Evolutionary conservation across 53 echinoderm and acorn worm species (phyloP).

Genomic region (Zoroaster sp.): DNA sequence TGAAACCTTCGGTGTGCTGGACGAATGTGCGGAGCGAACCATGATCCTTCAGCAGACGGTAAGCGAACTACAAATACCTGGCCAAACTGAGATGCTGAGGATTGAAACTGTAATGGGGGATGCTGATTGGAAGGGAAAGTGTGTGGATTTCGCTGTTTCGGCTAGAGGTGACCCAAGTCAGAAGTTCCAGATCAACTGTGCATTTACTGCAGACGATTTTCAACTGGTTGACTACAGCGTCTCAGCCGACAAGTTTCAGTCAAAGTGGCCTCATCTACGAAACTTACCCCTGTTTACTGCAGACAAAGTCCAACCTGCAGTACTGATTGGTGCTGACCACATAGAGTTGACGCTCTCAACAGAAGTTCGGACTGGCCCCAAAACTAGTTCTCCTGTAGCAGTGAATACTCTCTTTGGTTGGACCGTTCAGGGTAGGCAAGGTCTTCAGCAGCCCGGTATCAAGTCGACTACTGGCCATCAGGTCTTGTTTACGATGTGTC

Average conservation of each 20-base stretch:
- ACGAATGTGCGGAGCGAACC: slow-evolving; percentile 10
- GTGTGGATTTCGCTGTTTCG: slow-evolving; percentile 6
- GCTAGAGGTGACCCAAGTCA: slow-evolving; percentile 2
- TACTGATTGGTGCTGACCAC: slow-evolving; percentile 31
- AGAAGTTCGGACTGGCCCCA: slow-evolving; percentile 3
- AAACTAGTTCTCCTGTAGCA: slow-evolving; percentile 27
- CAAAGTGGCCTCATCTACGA: slow-evolving; percentile 23
- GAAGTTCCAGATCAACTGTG: slow-evolving; percentile 27
- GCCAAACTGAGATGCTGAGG: neutral
- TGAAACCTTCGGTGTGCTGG: slow-evolving; percentile 8
- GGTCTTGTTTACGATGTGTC: slow-evolving; percentile 18
- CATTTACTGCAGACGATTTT: neutral
- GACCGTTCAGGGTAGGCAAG: slow-evolving; percentile 42
- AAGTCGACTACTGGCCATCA: slow-evolving; percentile 2
- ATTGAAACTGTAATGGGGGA: slow-evolving; percentile 23
- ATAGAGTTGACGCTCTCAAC: slow-evolving; percentile 32
- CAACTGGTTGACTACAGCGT: neutral
- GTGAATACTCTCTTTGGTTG: slow-evolving; percentile 48
- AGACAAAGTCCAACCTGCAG: slow-evolving; percentile 15
- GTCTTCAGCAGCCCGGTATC: slow-evolving; percentile 21
- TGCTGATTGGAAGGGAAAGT: slow-evolving; percentile 20
- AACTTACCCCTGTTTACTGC: slow-evolving; percentile 22
- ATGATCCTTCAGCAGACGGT: neutral
- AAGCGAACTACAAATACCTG: neutral
- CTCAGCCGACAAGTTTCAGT: neutral